A percentile compares a stretch with the other conserved stretches of the same genome.
Evolutionary conservation across 2,888 invertebrate genomes (phyloP).

Genomic region (Meteorus colon): DNA sequence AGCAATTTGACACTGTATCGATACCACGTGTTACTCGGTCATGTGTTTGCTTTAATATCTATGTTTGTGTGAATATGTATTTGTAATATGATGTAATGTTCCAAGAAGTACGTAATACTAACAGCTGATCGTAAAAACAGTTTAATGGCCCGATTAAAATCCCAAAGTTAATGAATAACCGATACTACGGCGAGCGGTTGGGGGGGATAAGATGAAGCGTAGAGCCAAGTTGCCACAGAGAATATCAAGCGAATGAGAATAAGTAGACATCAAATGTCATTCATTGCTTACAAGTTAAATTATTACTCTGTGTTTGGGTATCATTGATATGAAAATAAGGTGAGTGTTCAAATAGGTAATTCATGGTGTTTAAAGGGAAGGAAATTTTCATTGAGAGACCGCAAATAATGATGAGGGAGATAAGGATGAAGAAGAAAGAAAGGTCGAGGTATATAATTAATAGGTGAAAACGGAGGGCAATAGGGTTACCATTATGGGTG

Average conservation of each 20-base stretch:
- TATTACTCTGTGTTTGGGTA: constrained; percentile 26
- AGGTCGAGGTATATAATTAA: background rate
- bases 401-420: constrained; percentile 33
- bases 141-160: constrained; percentile 47
- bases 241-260: background rate
- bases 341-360: constrained; percentile 21
- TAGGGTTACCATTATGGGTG: background rate
- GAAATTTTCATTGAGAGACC: constrained; percentile 33
- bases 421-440: constrained; percentile 5
- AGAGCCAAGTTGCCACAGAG: background rate
- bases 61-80: constrained; percentile 12
- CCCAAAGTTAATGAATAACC: constrained; percentile 42
- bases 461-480: constrained; percentile 25
- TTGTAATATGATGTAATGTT: background rate
- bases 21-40: constrained; percentile 32
- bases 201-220: constrained; percentile 14
- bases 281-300: constrained; percentile 31
- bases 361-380: constrained; percentile 37
- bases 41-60: background rate
- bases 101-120: constrained; percentile 32
- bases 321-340: constrained; percentile 20
- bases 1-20: constrained; percentile 32
- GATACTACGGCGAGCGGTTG: constrained; percentile 13
- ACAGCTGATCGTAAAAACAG: constrained; percentile 44
- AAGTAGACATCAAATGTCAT: constrained; percentile 32